Percentiles rank a stretch among this genome's conserved stretches.
Evolutionary conservation across 1,140 invertebrate genomes (phyloP).

Genomic region (Neuroterus valhalla): DNA sequence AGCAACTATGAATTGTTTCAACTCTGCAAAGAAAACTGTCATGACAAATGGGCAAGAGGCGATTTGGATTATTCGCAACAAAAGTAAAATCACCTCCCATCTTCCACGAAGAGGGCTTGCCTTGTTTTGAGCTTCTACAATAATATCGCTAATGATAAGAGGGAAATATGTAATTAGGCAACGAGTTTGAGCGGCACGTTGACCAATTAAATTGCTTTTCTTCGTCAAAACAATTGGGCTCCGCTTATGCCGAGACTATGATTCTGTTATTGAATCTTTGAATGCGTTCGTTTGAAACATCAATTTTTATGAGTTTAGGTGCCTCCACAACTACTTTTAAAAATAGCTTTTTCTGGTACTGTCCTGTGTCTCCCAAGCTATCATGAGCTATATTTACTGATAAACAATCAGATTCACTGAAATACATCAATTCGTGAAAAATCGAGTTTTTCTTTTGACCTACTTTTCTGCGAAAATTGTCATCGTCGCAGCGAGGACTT

Average conservation of each 20-base stretch:
- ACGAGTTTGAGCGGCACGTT: conserved; percentile 36
- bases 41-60: not conserved
- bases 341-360: conserved; percentile 34
- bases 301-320: conserved; percentile 18
- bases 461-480: not conserved
- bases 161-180: conserved; percentile 25
- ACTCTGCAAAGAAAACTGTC: not conserved
- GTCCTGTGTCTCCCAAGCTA: conserved; percentile 31
- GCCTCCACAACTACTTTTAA: not conserved
- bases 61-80: not conserved
- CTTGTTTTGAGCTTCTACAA: not conserved
- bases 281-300: conserved; percentile 31
- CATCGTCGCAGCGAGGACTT: not conserved
- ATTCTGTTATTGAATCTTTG: conserved; percentile 37
- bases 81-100: conserved; percentile 14
- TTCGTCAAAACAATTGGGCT: conserved; percentile 36
- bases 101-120: not conserved
- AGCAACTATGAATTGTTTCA: too few relatives aligned
- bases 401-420: conserved; percentile 34
- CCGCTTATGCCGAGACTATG: conserved; percentile 29
- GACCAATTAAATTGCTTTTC: conserved; percentile 6
- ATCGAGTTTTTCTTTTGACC: not conserved
- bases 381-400: conserved; percentile 42
- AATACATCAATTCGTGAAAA: conserved; percentile 34
- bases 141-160: conserved; percentile 31